These are phyloP conservation scores for Dusona sp. DNA, from an alignment of 2,888 invertebrate species.

Conservation along the genomic window DNA sequence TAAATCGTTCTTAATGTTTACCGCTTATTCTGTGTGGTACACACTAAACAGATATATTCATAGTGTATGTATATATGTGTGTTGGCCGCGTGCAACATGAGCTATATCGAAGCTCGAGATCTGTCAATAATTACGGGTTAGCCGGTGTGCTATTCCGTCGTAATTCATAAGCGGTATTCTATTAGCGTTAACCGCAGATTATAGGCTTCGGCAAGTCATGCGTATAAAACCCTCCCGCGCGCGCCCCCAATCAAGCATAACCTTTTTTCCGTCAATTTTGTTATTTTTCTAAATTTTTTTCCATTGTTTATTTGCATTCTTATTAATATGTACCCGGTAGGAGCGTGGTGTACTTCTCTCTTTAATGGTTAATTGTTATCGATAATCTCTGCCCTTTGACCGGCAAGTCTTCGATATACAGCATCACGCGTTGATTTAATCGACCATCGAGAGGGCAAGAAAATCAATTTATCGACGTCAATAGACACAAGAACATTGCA, in stretches of 20 bases:
- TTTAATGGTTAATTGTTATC: slow-evolving; percentile 44
- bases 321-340: slow-evolving; percentile 30
- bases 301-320: slow-evolving; percentile 30
- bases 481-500: slow-evolving; percentile 1
- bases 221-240: slow-evolving; percentile 68
- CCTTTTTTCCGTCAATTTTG: slow-evolving; percentile 48
- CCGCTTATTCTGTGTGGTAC: slow-evolving; percentile 19
- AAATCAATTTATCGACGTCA: slow-evolving; percentile 45
- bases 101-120: slow-evolving; percentile 73
- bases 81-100: slow-evolving; percentile 54
- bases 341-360: slow-evolving; percentile 19
- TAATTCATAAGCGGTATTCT: slow-evolving; percentile 80
- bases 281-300: slow-evolving; percentile 1
- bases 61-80: slow-evolving; percentile 2
- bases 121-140: slow-evolving; percentile 78
- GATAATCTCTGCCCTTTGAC: slow-evolving; percentile 54
- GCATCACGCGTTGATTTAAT: slow-evolving; percentile 4
- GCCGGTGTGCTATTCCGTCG: slow-evolving; percentile 71
- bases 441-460: not conserved
- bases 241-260: slow-evolving; percentile 55
- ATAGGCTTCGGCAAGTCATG: slow-evolving; percentile 71
- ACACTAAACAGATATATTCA: slow-evolving; percentile 13
- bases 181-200: slow-evolving; percentile 78
- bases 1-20: slow-evolving; percentile 63
- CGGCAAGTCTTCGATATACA: slow-evolving; percentile 5